phyloP scores from a whole-genome alignment of 2,113 vertebrate species.

The Pachyramphus minor region DNA sequence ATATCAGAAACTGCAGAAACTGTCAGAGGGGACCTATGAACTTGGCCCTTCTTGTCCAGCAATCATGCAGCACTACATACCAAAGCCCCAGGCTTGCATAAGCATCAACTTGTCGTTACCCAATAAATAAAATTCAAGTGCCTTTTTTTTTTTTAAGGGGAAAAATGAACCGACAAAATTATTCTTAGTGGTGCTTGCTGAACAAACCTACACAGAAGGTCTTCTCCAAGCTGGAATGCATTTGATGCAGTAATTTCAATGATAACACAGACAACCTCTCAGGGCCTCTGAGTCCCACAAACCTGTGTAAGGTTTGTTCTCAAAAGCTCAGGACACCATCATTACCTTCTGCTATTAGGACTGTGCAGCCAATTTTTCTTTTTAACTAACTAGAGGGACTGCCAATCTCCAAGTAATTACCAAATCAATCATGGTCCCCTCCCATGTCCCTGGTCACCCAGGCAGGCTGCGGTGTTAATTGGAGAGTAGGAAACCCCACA shows the following conservation, averaged over 20 bases:
- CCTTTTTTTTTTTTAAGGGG: neutral
- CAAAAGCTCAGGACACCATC: neutral
- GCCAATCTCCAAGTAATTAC: neutral
- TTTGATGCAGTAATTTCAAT: accelerated
- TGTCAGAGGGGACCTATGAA: neutral
- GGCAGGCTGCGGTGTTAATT: neutral
- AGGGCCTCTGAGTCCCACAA: neutral
- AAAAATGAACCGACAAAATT: neutral
- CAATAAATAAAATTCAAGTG: neutral
- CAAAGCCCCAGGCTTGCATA: neutral
- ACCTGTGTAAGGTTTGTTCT: neutral
- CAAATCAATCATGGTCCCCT: neutral
- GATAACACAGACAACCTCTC: neutral
- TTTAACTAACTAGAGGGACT: neutral
- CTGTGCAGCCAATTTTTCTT: neutral
- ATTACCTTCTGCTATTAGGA: neutral
- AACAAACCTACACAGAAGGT: neutral
- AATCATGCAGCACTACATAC: accelerated
- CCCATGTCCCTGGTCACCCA: neutral
- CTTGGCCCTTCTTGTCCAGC: neutral
- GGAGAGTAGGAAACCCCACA: neutral
- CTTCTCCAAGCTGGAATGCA: neutral
- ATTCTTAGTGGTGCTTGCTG: neutral
- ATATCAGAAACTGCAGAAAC: neutral
- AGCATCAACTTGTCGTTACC: neutral